These are phyloP conservation scores for Temnothorax curvispinosus DNA, from an alignment of 1,140 invertebrate genomes.

Conservation along the genomic window DNA sequence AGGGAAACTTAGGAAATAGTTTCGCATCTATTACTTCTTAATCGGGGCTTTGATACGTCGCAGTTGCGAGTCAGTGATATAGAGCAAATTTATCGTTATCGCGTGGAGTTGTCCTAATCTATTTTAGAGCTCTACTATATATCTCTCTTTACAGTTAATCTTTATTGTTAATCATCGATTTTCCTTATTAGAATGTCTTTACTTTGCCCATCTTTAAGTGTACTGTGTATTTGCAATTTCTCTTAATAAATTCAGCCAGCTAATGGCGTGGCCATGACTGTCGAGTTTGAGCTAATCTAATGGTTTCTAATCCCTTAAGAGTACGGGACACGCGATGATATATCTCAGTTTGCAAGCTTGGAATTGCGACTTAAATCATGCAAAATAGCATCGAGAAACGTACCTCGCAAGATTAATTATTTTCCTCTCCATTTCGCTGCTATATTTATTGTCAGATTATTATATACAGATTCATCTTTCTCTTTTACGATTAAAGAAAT, in stretches of 20 bases:
- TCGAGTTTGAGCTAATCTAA: background rate
- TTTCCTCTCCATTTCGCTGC: background rate
- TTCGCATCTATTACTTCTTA: slow-evolving; percentile 59
- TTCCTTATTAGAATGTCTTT: background rate
- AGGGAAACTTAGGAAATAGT: slow-evolving; percentile 51
- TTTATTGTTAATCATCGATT: background rate
- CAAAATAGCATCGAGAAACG: background rate
- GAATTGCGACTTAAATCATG: background rate
- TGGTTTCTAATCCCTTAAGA: background rate
- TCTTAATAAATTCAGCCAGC: background rate
- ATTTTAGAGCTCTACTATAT: background rate
- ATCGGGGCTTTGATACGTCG: slow-evolving; percentile 41
- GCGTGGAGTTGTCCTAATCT: background rate
- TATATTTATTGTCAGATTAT: background rate
- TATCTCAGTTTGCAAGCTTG: background rate
- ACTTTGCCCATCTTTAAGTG: background rate
- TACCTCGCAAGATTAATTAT: background rate
- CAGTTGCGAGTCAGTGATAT: slow-evolving; percentile 25
- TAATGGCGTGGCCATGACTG: background rate
- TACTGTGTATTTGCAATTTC: background rate
- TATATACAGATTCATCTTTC: background rate
- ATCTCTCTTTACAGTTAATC: background rate
- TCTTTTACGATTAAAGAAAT: background rate
- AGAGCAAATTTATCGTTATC: slow-evolving; percentile 46
- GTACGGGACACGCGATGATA: background rate